Evolutionary conservation across 1,140 invertebrate species (phyloP), one percentile per base, ranked within the genome.

Genomic region (Drosophila burlai): DNA sequence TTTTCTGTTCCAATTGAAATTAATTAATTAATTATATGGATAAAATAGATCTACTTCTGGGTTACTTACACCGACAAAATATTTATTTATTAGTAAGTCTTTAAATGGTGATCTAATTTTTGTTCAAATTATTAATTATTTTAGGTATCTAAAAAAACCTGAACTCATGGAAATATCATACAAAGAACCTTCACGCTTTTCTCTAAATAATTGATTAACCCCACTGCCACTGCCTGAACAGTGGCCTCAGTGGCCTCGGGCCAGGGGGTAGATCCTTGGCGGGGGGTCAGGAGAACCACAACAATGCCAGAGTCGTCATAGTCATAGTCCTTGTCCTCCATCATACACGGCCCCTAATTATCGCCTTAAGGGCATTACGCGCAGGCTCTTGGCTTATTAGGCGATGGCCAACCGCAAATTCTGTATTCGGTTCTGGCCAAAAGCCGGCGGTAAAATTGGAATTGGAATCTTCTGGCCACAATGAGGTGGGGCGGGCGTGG

Each of bases 311-410:
- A 36, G 52, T 38, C 52, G 4, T 26, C 26, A 26, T 26, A 26
- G 26, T 26, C 26, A 31, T 52, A 31, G 16, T 52, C 29, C 11
- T 18, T 11, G 29, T 11, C 29, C 4, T 38, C 34, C 34, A 18
- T 38, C 52, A 31, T 59, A 42, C 57, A 58, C 34, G 57, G 38
- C 49, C 63, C 63, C 63, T 77, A 77, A 76, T 77, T 77, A 77
- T 77, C 75, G 73, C 76, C 63, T 77, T 77, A 76, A 18, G 46
- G 74, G 74, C 71, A 65, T 76, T 49, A 57, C 31, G 29, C 40
- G 21, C 38, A 31, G 50, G 29, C 73, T 26, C 64, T 76, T 40
- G 66, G 63, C 63, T 77, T 76, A 76, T 76, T 77, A 55, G 62
- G 40, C 16, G 74, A 54, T 10, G 74, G 52, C 73, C 29, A 47